Conservation (phyloP, 2,113 vertebrate species). For the Grus americana region DNA sequence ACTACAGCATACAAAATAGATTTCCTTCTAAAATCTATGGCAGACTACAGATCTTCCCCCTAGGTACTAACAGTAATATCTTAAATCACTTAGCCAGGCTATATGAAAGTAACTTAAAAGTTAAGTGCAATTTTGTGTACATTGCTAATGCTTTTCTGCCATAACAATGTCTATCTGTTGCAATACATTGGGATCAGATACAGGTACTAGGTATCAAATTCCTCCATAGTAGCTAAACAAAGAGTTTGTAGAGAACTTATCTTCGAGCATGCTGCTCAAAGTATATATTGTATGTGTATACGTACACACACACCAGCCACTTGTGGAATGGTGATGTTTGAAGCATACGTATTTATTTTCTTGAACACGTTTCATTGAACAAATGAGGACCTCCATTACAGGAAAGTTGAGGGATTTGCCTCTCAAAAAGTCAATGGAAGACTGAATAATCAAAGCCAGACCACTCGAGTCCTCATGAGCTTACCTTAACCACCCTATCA, state of each 20-base stretch:
- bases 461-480: neutral
- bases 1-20: neutral
- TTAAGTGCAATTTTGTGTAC: neutral
- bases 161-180: neutral
- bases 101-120: neutral
- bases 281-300: neutral
- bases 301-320: neutral
- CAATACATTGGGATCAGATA: neutral
- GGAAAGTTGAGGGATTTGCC: neutral
- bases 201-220: neutral
- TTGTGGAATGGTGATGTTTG: neutral
- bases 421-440: neutral
- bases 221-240: neutral
- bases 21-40: neutral
- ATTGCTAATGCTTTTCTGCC: neutral
- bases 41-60: neutral
- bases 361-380: neutral
- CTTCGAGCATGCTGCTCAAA: neutral
- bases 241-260: neutral
- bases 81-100: neutral
- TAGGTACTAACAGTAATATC: neutral
- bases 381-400: neutral
- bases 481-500: neutral
- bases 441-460: neutral
- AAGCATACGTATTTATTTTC: neutral